Evolutionary conservation across 2,113 vertebrate species (phyloP).

Genomic region (Dissostichus mawsoni): DNA sequence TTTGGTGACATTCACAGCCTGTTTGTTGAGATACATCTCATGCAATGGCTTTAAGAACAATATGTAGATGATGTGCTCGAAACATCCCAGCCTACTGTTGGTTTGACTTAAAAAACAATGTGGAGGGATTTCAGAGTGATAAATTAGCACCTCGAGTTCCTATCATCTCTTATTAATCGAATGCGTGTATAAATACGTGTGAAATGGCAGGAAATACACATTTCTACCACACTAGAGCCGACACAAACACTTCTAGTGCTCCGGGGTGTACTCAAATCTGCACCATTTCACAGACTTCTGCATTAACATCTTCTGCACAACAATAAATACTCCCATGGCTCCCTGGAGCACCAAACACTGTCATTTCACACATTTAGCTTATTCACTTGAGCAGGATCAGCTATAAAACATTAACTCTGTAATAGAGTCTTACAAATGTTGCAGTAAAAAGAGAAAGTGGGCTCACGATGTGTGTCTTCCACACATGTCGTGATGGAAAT

Average conservation of each 20-base stretch:
- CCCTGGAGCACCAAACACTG: neutral
- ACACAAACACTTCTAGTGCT: neutral
- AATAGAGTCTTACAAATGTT: neutral
- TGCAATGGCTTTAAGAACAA: neutral
- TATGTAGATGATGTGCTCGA: neutral
- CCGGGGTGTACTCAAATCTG: neutral
- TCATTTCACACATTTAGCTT: slow-evolving; percentile 4
- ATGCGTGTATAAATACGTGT: neutral
- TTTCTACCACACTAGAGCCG: neutral
- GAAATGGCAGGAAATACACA: neutral
- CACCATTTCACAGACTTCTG: neutral
- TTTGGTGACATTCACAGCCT: slow-evolving; percentile 8
- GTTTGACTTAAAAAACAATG: neutral
- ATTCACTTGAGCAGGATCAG: neutral
- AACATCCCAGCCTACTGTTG: neutral
- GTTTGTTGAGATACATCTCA: neutral
- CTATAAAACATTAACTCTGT: slow-evolving; percentile 23
- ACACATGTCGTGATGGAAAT: neutral
- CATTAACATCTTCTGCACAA: neutral
- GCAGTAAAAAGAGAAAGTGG: neutral
- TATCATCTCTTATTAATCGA: neutral
- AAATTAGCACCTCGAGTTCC: neutral
- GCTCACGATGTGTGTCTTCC: neutral
- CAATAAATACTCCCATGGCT: slow-evolving; percentile 14
- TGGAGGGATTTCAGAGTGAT: slow-evolving; percentile 4